These are phyloP conservation scores for Mesitornis unicolor DNA, from an alignment of 2,113 vertebrate genomes.

Conservation along the genomic window DNA sequence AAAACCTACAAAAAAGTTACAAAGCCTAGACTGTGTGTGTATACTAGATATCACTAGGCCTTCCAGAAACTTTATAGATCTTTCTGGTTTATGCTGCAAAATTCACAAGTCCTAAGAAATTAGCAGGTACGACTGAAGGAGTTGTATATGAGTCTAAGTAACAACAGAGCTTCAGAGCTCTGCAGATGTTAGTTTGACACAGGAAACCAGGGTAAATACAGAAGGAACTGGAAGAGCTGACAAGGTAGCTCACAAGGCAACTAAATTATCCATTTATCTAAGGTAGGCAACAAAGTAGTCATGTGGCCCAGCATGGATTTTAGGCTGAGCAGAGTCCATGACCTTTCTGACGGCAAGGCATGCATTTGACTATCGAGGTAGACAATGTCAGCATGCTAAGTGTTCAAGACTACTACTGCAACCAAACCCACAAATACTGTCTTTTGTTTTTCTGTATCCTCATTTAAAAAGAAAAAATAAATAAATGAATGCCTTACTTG, in stretches of 20 bases:
- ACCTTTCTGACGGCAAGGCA: neutral
- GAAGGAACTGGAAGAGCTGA: neutral
- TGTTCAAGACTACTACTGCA: neutral
- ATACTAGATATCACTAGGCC: neutral
- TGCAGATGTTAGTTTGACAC: neutral
- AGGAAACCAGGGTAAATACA: neutral
- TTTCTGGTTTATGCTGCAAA: neutral
- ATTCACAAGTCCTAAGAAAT: neutral
- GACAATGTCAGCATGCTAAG: neutral
- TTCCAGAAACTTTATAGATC: neutral
- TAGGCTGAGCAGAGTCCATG: neutral
- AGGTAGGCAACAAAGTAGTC: neutral
- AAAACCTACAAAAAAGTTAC: neutral
- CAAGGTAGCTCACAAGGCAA: neutral
- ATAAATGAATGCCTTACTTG: slow-evolving; percentile 63
- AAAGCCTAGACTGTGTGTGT: neutral
- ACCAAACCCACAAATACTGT: neutral
- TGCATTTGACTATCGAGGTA: neutral
- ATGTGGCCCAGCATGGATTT: neutral
- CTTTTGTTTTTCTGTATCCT: slow-evolving; percentile 3
- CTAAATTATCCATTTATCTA: neutral
- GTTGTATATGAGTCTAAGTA: neutral
- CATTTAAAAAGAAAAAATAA: neutral
- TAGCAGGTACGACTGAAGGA: neutral
- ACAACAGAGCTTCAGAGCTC: neutral